Evolutionary conservation across 2,888 invertebrate genomes (phyloP).

Genomic region (Orgyia antiqua): DNA sequence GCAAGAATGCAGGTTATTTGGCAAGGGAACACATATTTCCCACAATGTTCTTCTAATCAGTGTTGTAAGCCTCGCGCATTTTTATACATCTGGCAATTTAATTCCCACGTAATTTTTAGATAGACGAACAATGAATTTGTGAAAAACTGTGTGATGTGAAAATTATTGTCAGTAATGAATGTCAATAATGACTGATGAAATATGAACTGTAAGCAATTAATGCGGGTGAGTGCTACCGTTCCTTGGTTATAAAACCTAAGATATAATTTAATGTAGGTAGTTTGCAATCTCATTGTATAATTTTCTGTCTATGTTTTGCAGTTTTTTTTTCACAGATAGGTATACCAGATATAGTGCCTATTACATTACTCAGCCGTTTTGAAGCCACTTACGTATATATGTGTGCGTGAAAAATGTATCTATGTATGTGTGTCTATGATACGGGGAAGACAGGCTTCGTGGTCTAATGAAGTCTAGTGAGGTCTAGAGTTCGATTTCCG

Average conservation of each 20-base stretch:
- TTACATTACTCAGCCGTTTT: too few species aligned
- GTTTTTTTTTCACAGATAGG: too few species aligned
- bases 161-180: slow-evolving; percentile 16
- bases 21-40: slow-evolving; percentile 28
- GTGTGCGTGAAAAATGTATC: too few species aligned
- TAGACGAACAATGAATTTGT: slow-evolving; percentile 12
- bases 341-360: too few species aligned
- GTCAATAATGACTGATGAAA: slow-evolving; percentile 17
- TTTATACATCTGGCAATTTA: slow-evolving; percentile 16
- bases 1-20: slow-evolving; percentile 51
- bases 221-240: slow-evolving; percentile 29
- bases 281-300: slow-evolving; percentile 26
- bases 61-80: slow-evolving; percentile 34
- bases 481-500: too few species aligned
- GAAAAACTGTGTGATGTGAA: slow-evolving; percentile 16
- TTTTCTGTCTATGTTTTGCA: slow-evolving; percentile 20
- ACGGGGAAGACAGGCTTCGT: too few species aligned
- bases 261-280: slow-evolving; percentile 28
- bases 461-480: too few species aligned
- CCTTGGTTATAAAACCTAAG: slow-evolving; percentile 28
- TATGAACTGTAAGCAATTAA: slow-evolving; percentile 21
- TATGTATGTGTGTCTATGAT: too few species aligned
- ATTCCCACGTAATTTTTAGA: slow-evolving; percentile 24
- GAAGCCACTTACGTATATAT: too few species aligned
- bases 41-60: slow-evolving; percentile 36